Evolutionary conservation across 2,113 vertebrate genomes (phyloP).

Genomic region (Pteropus alecto): DNA sequence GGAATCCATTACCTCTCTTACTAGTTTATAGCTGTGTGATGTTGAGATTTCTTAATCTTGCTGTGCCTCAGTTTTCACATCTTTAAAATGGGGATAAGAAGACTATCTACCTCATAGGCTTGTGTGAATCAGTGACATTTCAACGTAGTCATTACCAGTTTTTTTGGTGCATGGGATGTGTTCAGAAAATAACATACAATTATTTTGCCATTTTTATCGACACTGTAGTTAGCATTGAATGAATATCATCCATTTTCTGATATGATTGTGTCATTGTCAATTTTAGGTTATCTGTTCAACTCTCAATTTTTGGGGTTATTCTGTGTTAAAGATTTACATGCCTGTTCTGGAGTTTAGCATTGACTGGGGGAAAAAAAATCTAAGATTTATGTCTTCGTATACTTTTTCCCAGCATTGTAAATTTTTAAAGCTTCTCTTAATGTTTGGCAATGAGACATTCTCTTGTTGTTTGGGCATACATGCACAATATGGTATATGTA

Average conservation of each 20-base stretch:
- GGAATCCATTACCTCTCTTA: background rate
- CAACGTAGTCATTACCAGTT: background rate
- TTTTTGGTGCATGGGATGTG: background rate
- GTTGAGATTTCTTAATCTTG: background rate
- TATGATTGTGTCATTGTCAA: background rate
- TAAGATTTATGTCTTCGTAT: conserved; percentile 63
- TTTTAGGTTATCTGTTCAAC: conserved; percentile 36
- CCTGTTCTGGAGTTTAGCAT: conserved; percentile 42
- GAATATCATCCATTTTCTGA: background rate
- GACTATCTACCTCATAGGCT: background rate
- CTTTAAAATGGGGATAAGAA: conserved; percentile 19
- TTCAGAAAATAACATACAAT: background rate
- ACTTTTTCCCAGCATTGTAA: conserved; percentile 56
- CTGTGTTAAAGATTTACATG: conserved; percentile 3
- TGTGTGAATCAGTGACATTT: background rate
- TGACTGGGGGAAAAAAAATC: conserved; percentile 52
- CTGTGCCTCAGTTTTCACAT: background rate
- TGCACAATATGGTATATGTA: background rate
- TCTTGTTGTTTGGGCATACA: conserved; percentile 52
- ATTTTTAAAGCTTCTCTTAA: conserved; percentile 67
- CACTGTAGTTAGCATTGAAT: background rate
- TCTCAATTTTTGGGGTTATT: background rate
- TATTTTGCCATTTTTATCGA: background rate
- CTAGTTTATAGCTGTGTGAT: background rate
- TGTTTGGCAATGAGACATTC: conserved; percentile 44